Percentiles rank a stretch among this genome's conserved stretches.
phyloP scores from a whole-genome alignment of 2,888 invertebrate species.

The Tetheella fluctuosa region DNA sequence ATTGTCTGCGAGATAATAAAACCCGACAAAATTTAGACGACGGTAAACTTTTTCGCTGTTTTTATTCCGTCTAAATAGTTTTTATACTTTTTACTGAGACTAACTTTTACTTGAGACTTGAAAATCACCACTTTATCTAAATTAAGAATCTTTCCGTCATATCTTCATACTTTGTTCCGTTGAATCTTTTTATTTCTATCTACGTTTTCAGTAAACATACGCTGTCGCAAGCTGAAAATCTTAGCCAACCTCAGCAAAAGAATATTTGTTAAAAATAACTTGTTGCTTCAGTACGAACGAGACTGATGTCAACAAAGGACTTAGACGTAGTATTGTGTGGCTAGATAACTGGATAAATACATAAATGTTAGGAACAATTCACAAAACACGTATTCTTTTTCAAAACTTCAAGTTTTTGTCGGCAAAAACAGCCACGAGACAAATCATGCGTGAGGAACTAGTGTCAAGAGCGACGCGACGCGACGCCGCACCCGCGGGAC shows the following conservation, averaged over 20 bases:
- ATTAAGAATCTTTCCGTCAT: slow-evolving; percentile 10
- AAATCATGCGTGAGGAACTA: background rate
- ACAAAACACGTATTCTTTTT: background rate
- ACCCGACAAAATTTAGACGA: background rate
- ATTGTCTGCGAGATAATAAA: slow-evolving; percentile 9
- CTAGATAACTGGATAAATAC: too few species aligned
- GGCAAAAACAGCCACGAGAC: background rate
- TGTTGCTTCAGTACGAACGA: background rate
- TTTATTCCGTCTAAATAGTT: slow-evolving; percentile 10
- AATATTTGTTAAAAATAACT: background rate
- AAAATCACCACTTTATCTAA: slow-evolving; percentile 10
- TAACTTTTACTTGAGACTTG: slow-evolving; percentile 1
- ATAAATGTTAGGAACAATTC: background rate
- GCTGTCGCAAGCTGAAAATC: background rate
- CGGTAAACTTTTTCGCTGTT: background rate
- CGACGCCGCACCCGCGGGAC: background rate
- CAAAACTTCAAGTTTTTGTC: background rate
- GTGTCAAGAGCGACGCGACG: background rate
- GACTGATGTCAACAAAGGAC: background rate
- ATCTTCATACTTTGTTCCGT: slow-evolving; percentile 7
- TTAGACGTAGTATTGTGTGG: too few species aligned
- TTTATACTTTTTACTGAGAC: slow-evolving; percentile 8
- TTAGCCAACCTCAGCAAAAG: background rate
- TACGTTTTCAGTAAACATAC: background rate
- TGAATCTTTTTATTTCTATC: background rate